phyloP scores from a whole-genome alignment of 2,888 invertebrate species.

The Sthenelais limicola region DNA sequence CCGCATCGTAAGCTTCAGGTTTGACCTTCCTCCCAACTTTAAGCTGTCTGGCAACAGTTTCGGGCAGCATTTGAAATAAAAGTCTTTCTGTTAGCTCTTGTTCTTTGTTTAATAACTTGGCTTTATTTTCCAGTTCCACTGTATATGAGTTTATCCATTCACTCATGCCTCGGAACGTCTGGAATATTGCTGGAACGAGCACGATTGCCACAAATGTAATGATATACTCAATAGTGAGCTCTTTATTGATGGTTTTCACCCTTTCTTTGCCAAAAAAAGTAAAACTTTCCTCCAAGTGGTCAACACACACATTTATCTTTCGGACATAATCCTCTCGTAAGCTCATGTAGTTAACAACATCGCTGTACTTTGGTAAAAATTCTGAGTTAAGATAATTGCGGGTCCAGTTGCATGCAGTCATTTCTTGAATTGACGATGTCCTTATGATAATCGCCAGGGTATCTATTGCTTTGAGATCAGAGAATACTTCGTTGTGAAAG shows the following conservation, averaged over 20 bases:
- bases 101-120: slow-evolving; percentile 17
- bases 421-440: too few relatives aligned
- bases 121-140: slow-evolving; percentile 4
- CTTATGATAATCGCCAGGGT: too few relatives aligned
- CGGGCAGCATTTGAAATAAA: slow-evolving; percentile 37
- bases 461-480: too few relatives aligned
- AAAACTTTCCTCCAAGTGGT: too few relatives aligned
- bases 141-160: slow-evolving; percentile 32
- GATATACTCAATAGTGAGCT: slow-evolving; percentile 18
- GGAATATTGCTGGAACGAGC: slow-evolving; percentile 5
- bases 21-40: slow-evolving; percentile 3
- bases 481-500: too few relatives aligned
- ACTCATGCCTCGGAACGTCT: slow-evolving; percentile 10
- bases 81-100: slow-evolving; percentile 39
- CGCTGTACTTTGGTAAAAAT: too few relatives aligned
- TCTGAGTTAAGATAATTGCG: too few relatives aligned
- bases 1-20: slow-evolving; percentile 36
- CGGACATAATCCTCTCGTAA: too few relatives aligned
- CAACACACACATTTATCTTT: too few relatives aligned
- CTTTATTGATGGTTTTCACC: not conserved
- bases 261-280: not conserved
- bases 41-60: slow-evolving; percentile 37
- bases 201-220: not conserved
- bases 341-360: too few relatives aligned
- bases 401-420: too few relatives aligned